Conservation (phyloP, 35 echinoderm and acorn worm species). For the Stichopus chloronotus region DNA sequence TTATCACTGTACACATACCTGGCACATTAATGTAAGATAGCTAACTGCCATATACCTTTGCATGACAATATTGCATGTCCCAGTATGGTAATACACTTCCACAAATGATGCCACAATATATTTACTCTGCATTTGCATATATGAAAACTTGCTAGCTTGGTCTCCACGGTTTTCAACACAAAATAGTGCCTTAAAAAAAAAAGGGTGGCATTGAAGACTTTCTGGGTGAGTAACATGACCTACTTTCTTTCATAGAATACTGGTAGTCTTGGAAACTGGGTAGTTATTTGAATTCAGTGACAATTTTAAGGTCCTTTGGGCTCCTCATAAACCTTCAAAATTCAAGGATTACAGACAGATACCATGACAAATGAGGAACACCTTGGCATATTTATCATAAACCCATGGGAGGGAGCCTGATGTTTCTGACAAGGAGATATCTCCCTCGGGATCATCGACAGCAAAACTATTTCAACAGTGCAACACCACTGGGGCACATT, state of each 20-base stretch:
- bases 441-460: conserved; percentile 9
- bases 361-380: conserved; percentile 50
- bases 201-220: too few relatives aligned
- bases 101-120: too few relatives aligned
- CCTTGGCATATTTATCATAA: conserved; percentile 53
- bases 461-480: background rate
- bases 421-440: conserved; percentile 47
- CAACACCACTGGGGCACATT: conserved; percentile 29
- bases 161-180: too few relatives aligned
- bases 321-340: background rate
- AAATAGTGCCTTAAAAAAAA: too few relatives aligned
- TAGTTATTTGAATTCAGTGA: background rate
- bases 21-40: too few relatives aligned
- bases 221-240: background rate
- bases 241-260: background rate
- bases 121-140: too few relatives aligned
- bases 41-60: too few relatives aligned
- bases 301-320: conserved; percentile 30
- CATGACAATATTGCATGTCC: too few relatives aligned
- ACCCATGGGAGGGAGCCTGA: background rate
- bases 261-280: too few relatives aligned
- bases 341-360: conserved; percentile 5
- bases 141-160: too few relatives aligned
- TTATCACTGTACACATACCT: too few relatives aligned
- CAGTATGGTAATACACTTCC: too few relatives aligned